Evolutionary conservation across 2,797 vertebrate genomes (phyloP).

Genomic region (Notoglanidium macrostoma): DNA sequence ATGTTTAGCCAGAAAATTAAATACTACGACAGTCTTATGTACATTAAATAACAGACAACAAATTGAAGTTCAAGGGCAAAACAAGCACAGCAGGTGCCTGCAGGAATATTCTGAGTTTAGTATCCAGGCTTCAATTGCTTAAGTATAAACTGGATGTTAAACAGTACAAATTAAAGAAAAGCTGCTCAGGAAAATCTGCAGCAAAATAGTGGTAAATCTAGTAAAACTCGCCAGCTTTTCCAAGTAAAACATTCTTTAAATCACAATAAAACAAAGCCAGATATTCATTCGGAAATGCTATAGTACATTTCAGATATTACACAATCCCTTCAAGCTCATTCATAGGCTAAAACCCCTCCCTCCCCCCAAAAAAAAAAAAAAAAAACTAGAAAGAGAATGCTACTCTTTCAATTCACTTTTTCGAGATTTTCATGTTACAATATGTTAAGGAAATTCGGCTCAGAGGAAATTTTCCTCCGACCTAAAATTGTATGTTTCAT

Average conservation of each 20-base stretch:
- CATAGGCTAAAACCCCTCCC: not conserved
- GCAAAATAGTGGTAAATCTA: not conserved
- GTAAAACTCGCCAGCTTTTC: not conserved
- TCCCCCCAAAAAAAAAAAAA: not conserved
- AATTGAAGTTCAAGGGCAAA: not conserved
- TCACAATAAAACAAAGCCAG: not conserved
- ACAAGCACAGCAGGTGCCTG: not conserved
- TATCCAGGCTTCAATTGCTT: not conserved
- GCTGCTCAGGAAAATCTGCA: not conserved
- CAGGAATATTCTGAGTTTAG: not conserved
- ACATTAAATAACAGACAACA: not conserved
- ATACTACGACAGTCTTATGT: not conserved
- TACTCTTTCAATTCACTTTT: not conserved
- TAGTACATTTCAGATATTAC: not conserved
- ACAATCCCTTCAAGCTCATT: not conserved
- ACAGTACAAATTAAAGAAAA: not conserved
- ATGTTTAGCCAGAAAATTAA: constrained; percentile 30
- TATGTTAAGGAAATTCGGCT: not conserved
- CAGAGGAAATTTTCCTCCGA: not conserved
- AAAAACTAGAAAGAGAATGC: not conserved
- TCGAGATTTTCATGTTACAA: not conserved
- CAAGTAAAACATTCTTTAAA: not conserved
- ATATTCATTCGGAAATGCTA: not conserved
- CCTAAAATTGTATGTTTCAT: not conserved
- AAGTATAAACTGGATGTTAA: not conserved